Evolutionary conservation across 2,113 vertebrate genomes (phyloP).

Genomic region (Amia ocellicauda): DNA sequence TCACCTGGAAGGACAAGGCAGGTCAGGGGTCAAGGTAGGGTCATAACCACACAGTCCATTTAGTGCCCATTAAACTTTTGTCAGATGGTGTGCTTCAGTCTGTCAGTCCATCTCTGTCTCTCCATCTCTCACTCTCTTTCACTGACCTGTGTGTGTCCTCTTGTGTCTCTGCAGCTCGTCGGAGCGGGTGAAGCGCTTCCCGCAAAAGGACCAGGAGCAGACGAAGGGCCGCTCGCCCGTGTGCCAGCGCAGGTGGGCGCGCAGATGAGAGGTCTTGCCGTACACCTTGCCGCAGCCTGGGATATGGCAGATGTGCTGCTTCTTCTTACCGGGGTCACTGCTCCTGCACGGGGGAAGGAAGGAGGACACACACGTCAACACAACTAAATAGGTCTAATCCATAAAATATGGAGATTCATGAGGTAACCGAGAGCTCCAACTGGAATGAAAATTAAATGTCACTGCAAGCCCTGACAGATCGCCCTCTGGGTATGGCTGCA

Average conservation of each 20-base stretch:
- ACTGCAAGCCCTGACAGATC: too few relatives aligned
- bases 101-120: too few relatives aligned
- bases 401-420: too few relatives aligned
- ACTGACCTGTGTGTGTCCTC: conserved; percentile 88
- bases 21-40: not conserved
- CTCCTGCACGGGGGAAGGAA: conserved; percentile 9
- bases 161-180: conserved; percentile 95
- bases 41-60: too few relatives aligned
- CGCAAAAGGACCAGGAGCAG: conserved; percentile 89
- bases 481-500: too few relatives aligned
- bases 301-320: conserved; percentile 96
- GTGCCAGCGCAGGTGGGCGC: conserved; percentile 94
- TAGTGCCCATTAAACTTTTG: too few relatives aligned
- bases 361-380: not conserved
- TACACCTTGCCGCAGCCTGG: conserved; percentile 90
- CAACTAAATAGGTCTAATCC: too few relatives aligned
- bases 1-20: conserved; percentile 66
- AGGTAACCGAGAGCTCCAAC: too few relatives aligned
- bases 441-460: too few relatives aligned
- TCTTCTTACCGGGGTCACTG: conserved; percentile 89
- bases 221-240: conserved; percentile 91
- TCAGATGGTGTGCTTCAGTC: too few relatives aligned
- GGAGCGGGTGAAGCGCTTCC: conserved; percentile 89
- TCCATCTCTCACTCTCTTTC: too few relatives aligned
- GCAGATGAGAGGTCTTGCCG: conserved; percentile 90